Evolutionary conservation across 2,888 invertebrate species (phyloP).

Genomic region (Sclerodermus sp.): DNA sequence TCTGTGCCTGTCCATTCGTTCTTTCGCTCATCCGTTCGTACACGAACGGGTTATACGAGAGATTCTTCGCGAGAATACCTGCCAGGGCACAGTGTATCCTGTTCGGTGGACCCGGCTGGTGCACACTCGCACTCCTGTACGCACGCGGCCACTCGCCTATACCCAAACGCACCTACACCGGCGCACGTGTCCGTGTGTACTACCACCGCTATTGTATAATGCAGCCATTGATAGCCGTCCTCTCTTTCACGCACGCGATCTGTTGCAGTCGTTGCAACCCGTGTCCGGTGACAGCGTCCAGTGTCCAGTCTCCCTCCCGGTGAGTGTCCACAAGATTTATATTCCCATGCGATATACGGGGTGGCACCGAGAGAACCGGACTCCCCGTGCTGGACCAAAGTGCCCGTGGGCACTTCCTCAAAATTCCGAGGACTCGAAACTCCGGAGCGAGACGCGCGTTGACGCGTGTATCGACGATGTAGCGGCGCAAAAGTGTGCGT

Average conservation of each 20-base stretch:
- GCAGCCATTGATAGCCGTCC: slow-evolving; percentile 55
- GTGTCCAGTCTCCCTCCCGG: slow-evolving; percentile 50
- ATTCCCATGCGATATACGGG: slow-evolving; percentile 53
- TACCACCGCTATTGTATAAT: slow-evolving; percentile 47
- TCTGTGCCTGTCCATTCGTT: slow-evolving; percentile 3
- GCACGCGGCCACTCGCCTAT: slow-evolving; percentile 6
- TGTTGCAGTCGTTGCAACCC: slow-evolving; percentile 52
- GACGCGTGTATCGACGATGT: too few relatives aligned
- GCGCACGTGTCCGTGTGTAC: slow-evolving; percentile 25
- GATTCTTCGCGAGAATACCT: slow-evolving; percentile 25
- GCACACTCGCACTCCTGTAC: background rate
- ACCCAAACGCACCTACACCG: slow-evolving; percentile 1
- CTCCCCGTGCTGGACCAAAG: too few relatives aligned
- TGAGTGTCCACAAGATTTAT: slow-evolving; percentile 56
- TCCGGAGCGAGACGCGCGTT: too few relatives aligned
- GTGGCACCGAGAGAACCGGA: slow-evolving; percentile 36
- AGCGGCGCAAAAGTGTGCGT: too few relatives aligned
- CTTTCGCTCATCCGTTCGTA: slow-evolving; percentile 12
- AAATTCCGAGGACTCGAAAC: too few relatives aligned
- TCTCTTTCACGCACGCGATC: slow-evolving; percentile 55
- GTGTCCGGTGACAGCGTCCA: slow-evolving; percentile 56
- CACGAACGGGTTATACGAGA: slow-evolving; percentile 20
- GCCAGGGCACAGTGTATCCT: slow-evolving; percentile 5
- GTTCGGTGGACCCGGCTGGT: background rate
- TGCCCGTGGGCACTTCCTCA: too few relatives aligned